These are phyloP conservation scores for Proteles cristata DNA, from an alignment of 2,113 vertebrate genomes.

Conservation along the genomic window DNA sequence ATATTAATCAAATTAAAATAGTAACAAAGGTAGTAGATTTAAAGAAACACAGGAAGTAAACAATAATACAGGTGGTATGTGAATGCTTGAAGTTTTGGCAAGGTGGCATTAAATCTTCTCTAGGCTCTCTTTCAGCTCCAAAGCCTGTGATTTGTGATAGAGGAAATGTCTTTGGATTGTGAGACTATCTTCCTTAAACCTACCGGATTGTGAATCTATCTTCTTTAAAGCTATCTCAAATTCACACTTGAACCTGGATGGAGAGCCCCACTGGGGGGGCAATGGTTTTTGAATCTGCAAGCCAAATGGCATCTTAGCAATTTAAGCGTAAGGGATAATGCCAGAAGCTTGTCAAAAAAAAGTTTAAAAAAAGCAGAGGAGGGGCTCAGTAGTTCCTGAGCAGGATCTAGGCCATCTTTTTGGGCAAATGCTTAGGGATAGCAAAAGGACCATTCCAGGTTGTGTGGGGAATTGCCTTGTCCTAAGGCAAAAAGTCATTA, in stretches of 20 bases:
- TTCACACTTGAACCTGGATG: background rate
- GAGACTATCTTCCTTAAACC: background rate
- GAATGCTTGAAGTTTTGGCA: background rate
- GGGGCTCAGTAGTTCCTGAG: background rate
- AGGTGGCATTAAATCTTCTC: background rate
- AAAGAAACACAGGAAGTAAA: background rate
- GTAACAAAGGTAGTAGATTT: slow-evolving; percentile 8
- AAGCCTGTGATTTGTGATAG: background rate
- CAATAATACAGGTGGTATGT: background rate
- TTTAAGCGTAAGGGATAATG: background rate
- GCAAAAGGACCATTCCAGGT: background rate
- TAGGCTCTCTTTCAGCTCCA: background rate
- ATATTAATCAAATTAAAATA: slow-evolving; percentile 9
- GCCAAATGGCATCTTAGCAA: background rate
- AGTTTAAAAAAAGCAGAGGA: background rate
- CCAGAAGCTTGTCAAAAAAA: background rate
- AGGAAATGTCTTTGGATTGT: background rate
- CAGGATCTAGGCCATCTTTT: background rate
- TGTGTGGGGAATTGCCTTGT: background rate
- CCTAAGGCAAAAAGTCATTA: slow-evolving; percentile 73
- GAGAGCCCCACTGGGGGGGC: background rate
- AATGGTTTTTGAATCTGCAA: slow-evolving; percentile 8
- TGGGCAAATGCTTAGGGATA: background rate
- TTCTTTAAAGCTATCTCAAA: background rate
- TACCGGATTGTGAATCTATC: background rate